A percentile compares a stretch with the other conserved stretches of the same genome.
Evolutionary conservation across 2,888 invertebrate species (phyloP).

Genomic region (Cryptocheilus praepositus): DNA sequence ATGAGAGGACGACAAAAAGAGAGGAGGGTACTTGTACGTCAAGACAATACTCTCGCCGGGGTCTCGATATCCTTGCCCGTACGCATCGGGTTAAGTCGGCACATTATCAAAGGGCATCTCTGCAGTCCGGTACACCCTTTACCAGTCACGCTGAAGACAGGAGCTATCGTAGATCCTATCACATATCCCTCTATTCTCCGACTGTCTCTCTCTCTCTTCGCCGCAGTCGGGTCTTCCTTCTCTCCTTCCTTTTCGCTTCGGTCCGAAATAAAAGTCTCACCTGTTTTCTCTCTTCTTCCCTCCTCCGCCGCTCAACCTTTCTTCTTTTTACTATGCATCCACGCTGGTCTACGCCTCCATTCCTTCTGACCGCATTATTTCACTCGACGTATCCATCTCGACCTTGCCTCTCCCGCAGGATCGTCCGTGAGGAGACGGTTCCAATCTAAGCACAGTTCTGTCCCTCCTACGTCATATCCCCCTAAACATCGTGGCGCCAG

Average conservation of each 20-base stretch:
- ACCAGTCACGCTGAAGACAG: slow-evolving; percentile 72
- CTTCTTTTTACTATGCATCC: slow-evolving; percentile 9
- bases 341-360: neutral
- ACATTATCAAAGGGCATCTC: slow-evolving; percentile 64
- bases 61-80: slow-evolving; percentile 22
- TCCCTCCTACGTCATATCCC: neutral
- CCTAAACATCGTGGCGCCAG: slow-evolving; percentile 16
- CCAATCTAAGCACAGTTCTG: neutral
- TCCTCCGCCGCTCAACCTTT: slow-evolving; percentile 22
- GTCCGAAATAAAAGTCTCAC: slow-evolving; percentile 6
- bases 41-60: slow-evolving; percentile 48
- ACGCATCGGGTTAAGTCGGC: slow-evolving; percentile 52
- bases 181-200: slow-evolving; percentile 36
- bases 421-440: slow-evolving; percentile 26
- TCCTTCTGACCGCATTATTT: slow-evolving; percentile 51
- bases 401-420: slow-evolving; percentile 49
- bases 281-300: slow-evolving; percentile 10
- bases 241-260: slow-evolving; percentile 19
- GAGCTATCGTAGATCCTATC: slow-evolving; percentile 71
- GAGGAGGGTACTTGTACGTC: slow-evolving; percentile 48
- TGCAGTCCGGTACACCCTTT: slow-evolving; percentile 50
- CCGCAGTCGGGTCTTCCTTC: slow-evolving; percentile 9
- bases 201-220: slow-evolving; percentile 10
- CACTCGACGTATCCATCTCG: slow-evolving; percentile 56
- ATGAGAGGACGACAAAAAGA: too few species aligned